Evolutionary conservation across 2,888 invertebrate species (phyloP).

Genomic region (Dascillus cervinus): DNA sequence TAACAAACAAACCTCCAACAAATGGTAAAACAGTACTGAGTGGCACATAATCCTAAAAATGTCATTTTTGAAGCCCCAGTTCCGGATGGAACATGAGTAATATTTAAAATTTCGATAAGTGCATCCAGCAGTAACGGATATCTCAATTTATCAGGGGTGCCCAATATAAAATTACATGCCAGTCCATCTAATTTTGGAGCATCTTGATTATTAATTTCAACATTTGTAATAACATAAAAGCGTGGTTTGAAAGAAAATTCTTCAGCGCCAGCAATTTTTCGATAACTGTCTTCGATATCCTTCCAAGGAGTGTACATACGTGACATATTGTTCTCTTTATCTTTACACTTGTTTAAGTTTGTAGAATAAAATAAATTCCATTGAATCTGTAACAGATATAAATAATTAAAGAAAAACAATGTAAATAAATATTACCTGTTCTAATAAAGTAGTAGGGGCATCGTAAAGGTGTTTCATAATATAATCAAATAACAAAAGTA

Average conservation of each 20-base stretch:
- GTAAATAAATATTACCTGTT: slow-evolving; percentile 70
- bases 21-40: slow-evolving; percentile 85
- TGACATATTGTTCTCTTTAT: slow-evolving; percentile 49
- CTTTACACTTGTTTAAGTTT: slow-evolving; percentile 51
- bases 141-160: slow-evolving; percentile 84
- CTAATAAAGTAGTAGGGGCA: slow-evolving; percentile 76
- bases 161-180: slow-evolving; percentile 89
- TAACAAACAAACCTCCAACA: slow-evolving; percentile 59
- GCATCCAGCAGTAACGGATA: slow-evolving; percentile 84
- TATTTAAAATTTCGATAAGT: slow-evolving; percentile 71
- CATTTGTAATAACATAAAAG: slow-evolving; percentile 81
- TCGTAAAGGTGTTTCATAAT: slow-evolving; percentile 93
- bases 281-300: slow-evolving; percentile 69
- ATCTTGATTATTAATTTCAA: slow-evolving; percentile 69
- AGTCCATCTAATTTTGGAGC: slow-evolving; percentile 87
- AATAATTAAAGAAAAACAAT: too few relatives aligned
- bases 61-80: slow-evolving; percentile 39
- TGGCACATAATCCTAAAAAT: slow-evolving; percentile 66
- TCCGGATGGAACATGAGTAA: slow-evolving; percentile 59
- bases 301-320: slow-evolving; percentile 64
- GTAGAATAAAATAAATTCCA: slow-evolving; percentile 71
- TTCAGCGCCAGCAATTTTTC: slow-evolving; percentile 54
- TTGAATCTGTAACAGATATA: slow-evolving; percentile 49
- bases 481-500: slow-evolving; percentile 85
- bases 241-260: slow-evolving; percentile 73